Base-by-base conservation (phyloP, 2,797 vertebrate genomes). In the Typhlichthys eigenmanni region DNA sequence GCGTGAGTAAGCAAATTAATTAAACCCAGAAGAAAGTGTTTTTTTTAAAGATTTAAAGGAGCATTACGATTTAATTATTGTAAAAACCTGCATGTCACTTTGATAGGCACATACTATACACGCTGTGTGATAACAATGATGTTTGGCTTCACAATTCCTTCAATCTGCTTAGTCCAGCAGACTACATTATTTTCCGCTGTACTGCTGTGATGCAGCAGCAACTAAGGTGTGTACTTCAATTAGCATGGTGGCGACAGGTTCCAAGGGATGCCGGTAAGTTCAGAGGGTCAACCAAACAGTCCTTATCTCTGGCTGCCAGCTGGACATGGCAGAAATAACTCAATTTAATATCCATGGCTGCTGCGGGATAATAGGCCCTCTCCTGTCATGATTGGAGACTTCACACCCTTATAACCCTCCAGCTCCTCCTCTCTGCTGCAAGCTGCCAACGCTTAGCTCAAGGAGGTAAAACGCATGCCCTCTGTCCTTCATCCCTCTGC, bases 261-360 rank as follows among this genome's bases (percentile, higher is more conserved):
- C 71, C 73, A 72, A 79, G 83, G 76, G 85, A 88, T 85, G 83
- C 83, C 59, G 72, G 55, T 61, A 60, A 75, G 88, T 88, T 90
- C 77, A 84, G 60, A 82, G 85, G 86, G 87, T 89, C 79, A 83
- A 78, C 73, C 74, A 80, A 85, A 84, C 76, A 72, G 72, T n/a
- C 67, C 88, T 92, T 92, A 92, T 92, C 91, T 85, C 69, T 71
- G 65, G 66, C 84, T 84, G 85, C 85, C 92, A 93, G 90, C 83
- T 88, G 91, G 84, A 90, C 47, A 58, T 74, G 66, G 75, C 79
- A 85, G 79, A 87, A 91, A 89, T 88, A 86, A 90, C 85, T 89
- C 84, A 77, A 75, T 91, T 91, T 89, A 90, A 90, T 88, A 91
- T 87, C 87, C 72, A 79, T 76, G 66, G 81, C 83, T 87, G 81